These are phyloP conservation scores for Dolomedes plantarius DNA, from an alignment of 2,888 invertebrate species.

Conservation along the genomic window DNA sequence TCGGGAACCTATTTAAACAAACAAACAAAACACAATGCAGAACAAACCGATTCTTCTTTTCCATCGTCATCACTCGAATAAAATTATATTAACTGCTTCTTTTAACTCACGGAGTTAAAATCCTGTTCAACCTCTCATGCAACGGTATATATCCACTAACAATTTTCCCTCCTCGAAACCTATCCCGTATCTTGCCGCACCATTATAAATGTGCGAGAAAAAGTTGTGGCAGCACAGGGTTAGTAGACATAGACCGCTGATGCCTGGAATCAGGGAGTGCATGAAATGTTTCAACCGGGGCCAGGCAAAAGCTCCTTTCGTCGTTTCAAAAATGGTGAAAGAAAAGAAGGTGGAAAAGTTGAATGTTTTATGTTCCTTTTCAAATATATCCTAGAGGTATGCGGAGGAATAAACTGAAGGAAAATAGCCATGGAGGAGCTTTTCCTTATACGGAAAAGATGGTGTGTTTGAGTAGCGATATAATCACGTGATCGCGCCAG, in stretches of 20 bases:
- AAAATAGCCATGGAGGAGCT: conserved; percentile 25
- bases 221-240: too few relatives aligned
- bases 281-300: background rate
- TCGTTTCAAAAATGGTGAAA: background rate
- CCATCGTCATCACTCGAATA: too few relatives aligned
- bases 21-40: too few relatives aligned
- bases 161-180: too few relatives aligned
- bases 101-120: too few relatives aligned
- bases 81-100: too few relatives aligned
- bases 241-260: background rate
- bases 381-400: conserved; percentile 64
- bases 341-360: conserved; percentile 12
- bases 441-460: conserved; percentile 23
- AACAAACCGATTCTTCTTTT: too few relatives aligned
- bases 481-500: conserved; percentile 52
- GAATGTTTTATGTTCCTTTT: conserved; percentile 64
- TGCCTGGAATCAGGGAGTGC: background rate
- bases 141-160: too few relatives aligned
- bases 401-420: conserved; percentile 50
- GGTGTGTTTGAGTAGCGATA: conserved; percentile 49
- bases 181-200: too few relatives aligned
- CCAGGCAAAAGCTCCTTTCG: background rate
- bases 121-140: too few relatives aligned
- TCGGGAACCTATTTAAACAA: too few relatives aligned
- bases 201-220: too few relatives aligned